phyloP scores from a whole-genome alignment of 2,113 vertebrate genomes.

The Chloropsis hardwickii region DNA sequence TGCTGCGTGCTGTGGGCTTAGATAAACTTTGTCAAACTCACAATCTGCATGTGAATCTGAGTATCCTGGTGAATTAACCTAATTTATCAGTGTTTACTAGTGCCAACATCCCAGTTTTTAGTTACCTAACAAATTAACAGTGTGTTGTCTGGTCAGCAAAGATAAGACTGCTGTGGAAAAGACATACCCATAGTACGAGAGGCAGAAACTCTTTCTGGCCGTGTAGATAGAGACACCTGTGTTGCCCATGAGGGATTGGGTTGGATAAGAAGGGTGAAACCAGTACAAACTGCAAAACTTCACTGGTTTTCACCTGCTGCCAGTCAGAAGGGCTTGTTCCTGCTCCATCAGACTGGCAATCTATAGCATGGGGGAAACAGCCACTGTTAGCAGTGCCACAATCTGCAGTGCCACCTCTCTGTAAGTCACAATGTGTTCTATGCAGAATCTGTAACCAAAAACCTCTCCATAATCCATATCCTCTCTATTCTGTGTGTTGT shows the following conservation, averaged over 20 bases:
- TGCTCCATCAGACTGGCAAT: not conserved
- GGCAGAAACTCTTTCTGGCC: not conserved
- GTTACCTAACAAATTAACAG: not conserved
- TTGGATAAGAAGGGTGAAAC: not conserved
- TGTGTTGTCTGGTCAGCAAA: not conserved
- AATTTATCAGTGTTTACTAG: not conserved
- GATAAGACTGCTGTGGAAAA: not conserved
- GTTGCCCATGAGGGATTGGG: accelerated
- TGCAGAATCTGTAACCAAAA: not conserved
- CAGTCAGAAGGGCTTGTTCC: not conserved
- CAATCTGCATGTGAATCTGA: not conserved
- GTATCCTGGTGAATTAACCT: not conserved
- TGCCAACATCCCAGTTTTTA: not conserved
- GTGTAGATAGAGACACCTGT: not conserved
- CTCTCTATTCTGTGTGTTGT: not conserved
- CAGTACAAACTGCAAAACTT: not conserved
- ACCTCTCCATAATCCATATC: not conserved
- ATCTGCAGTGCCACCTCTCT: not conserved
- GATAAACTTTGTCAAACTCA: not conserved
- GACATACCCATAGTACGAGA: not conserved
- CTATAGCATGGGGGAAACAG: not conserved
- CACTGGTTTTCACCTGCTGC: not conserved
- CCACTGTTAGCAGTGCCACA: not conserved
- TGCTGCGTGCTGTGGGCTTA: not conserved
- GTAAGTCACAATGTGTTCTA: not conserved